phyloP scores from a whole-genome alignment of 2,113 vertebrate genomes.

The Anser cygnoides region DNA sequence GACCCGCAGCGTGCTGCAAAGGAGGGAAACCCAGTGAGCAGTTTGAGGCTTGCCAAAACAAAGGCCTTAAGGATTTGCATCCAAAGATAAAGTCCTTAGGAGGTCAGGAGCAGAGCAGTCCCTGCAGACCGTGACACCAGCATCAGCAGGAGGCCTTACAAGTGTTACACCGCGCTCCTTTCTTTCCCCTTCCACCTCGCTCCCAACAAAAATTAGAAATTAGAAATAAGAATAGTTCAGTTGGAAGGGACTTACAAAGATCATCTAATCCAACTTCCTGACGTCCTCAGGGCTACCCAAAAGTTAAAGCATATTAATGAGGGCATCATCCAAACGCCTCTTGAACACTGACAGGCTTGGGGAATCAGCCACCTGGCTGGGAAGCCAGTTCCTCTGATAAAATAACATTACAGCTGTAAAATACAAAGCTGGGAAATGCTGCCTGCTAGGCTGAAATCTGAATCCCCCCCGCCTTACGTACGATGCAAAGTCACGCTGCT shows the following conservation, averaged over 20 bases:
- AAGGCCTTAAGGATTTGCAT: not conserved
- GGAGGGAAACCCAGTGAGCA: not conserved
- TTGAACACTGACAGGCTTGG: not conserved
- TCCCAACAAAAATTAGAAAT: not conserved
- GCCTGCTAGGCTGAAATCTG: not conserved
- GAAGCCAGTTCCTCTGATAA: not conserved
- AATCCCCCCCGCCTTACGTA: rapidly evolving
- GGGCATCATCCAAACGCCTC: not conserved
- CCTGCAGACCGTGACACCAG: not conserved
- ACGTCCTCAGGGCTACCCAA: not conserved
- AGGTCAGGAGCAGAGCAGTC: not conserved
- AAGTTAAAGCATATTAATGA: not conserved
- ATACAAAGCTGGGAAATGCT: not conserved
- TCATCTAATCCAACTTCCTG: not conserved
- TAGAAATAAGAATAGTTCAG: not conserved
- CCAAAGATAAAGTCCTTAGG: not conserved
- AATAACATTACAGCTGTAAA: not conserved
- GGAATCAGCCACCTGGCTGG: not conserved
- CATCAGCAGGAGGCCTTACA: not conserved
- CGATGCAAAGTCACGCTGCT: not conserved
- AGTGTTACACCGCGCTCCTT: not conserved
- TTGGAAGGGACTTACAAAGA: not conserved
- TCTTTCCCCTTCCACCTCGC: not conserved
- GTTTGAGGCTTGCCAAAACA: not conserved
- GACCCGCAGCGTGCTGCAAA: not conserved